Percentiles rank a stretch among this genome's conserved stretches.
Conservation (phyloP, 2,888 invertebrate genomes). For the Andrena camellia region DNA sequence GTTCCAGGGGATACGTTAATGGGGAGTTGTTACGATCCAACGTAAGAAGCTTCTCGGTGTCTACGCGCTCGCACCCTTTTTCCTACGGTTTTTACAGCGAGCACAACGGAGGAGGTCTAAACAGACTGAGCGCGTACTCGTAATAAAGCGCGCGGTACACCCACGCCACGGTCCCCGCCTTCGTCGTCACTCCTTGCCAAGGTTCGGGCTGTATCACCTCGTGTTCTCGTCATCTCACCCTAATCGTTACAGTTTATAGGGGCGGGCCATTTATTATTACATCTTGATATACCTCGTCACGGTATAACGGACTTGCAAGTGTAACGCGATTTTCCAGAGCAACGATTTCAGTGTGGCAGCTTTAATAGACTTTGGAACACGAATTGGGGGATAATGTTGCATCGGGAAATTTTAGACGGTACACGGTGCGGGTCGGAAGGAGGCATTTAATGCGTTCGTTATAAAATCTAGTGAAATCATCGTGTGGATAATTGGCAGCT, state of each 20-base stretch:
- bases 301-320: slow-evolving; percentile 4
- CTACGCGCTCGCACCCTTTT: not conserved
- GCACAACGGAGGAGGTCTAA: slow-evolving; percentile 2
- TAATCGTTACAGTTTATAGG: slow-evolving; percentile 31
- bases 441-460: no score
- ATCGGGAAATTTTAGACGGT: not conserved
- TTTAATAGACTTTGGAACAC: not conserved
- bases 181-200: not conserved
- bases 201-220: not conserved
- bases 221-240: slow-evolving; percentile 15
- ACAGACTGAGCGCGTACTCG: slow-evolving; percentile 8
- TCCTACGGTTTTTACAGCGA: slow-evolving; percentile 24
- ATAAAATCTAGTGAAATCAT: no score
- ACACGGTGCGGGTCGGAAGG: no score
- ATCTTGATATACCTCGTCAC: not conserved
- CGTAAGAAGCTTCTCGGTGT: slow-evolving; percentile 39
- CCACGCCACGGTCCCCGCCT: no score
- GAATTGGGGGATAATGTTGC: not conserved
- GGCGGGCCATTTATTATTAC: slow-evolving; percentile 22
- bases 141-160: slow-evolving; percentile 7
- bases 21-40: slow-evolving; percentile 37
- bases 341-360: not conserved
- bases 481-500: no score
- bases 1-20: slow-evolving; percentile 46
- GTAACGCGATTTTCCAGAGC: slow-evolving; percentile 25